These are phyloP conservation scores for Psilopsiagon aymara DNA, from an alignment of 2,113 vertebrate genomes.

Conservation along the genomic window DNA sequence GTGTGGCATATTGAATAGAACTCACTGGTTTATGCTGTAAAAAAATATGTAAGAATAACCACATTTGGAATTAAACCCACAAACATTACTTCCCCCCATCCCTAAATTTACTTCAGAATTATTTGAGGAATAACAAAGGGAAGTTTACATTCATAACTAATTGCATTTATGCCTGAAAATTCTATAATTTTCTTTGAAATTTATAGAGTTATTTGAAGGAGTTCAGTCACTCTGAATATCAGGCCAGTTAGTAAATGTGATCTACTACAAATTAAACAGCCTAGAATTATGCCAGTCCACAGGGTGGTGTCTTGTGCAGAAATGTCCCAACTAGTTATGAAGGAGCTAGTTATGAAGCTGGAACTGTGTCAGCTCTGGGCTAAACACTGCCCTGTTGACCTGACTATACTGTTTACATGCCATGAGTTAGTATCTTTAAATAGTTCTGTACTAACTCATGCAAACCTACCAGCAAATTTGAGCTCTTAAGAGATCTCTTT, in stretches of 20 bases:
- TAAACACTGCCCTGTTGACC: not conserved
- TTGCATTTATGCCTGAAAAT: not conserved
- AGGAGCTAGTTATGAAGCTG: not conserved
- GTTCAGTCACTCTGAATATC: not conserved
- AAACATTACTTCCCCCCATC: fast-evolving
- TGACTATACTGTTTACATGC: not conserved
- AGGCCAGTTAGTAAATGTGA: not conserved
- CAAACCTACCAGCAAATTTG: not conserved
- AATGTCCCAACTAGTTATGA: not conserved
- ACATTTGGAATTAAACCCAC: not conserved
- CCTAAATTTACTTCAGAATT: not conserved
- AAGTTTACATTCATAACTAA: not conserved
- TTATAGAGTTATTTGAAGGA: not conserved
- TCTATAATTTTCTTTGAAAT: not conserved
- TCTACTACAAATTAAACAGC: not conserved
- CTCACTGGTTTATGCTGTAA: not conserved
- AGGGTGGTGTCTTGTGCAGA: not conserved
- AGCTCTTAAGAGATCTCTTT: not conserved
- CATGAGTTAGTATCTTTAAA: not conserved
- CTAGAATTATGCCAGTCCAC: not conserved
- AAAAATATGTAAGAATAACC: not conserved
- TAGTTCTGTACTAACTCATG: not conserved
- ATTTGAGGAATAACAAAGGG: not conserved
- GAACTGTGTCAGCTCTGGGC: not conserved
- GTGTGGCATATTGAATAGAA: not conserved